Base-by-base conservation (phyloP, 2,888 invertebrate species). In the Lumbricus terrestris region DNA sequence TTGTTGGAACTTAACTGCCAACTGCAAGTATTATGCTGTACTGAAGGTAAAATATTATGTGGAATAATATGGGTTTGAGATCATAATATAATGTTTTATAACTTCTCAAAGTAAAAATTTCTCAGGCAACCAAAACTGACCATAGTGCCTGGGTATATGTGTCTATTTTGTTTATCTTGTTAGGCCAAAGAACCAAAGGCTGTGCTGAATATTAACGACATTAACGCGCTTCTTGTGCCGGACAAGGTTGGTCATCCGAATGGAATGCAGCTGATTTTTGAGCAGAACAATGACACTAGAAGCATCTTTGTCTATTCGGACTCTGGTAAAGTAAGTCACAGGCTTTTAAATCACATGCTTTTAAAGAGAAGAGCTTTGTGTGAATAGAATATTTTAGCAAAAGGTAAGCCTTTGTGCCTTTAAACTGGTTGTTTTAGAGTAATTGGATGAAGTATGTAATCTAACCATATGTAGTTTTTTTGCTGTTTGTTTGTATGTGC, bases 271-370 rank as follows among this genome's bases (percentile, higher is more conserved):
- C 95, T 98, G 83, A 97, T 97, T 0, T 98, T 97, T 94, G 96
- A 97, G 94, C 97, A 97, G 94, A 97, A 97, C 91, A 97, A 97
- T 0, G 96, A 97, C 6, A 98, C 98, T 0, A 95, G 98, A 92
- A 97, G 97, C 94, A 97, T 98, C 93, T 98, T 97, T 94, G 97
- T 98, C 0, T 97, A 97, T 94, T 97, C 97, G 92, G 97, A 97
- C 92, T 97, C 97, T 93, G 96, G 97, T 1, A 97, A 97, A 95
- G 95, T 95, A 92, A 92, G 91, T 90, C 47, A 16, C 85, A 16
- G 18, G 5, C 20, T 85, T 85, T 85, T 4, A 34, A 85, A 85
- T 85, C 35, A 11, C n/a, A 11, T n/a, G 11, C n/a, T n/a, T n/a
- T n/a, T n/a, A 69, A 29, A 29, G n/a, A 29, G 69, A 16, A 47